phyloP scores from a whole-genome alignment of 2,113 vertebrate species.

The Sinocyclocheilus maitianheensis region DNA sequence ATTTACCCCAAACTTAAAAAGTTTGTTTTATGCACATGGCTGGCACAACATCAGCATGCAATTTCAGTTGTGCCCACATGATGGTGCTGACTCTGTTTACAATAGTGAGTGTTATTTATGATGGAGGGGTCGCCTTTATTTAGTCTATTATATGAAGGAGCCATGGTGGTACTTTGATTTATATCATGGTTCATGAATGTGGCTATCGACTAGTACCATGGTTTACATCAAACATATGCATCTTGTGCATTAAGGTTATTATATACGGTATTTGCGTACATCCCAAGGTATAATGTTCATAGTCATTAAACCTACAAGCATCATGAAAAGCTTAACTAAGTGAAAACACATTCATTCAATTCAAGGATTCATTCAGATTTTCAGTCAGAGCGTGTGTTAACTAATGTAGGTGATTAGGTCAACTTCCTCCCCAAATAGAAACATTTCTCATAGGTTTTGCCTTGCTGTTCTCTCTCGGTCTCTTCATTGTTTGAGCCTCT shows the following conservation, averaged over 20 bases:
- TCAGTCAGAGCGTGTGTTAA: slow-evolving; percentile 19
- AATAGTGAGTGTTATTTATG: background rate
- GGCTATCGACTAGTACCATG: background rate
- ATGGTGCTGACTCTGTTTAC: slow-evolving; percentile 19
- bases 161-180: background rate
- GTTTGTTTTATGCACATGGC: background rate
- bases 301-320: background rate
- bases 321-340: background rate
- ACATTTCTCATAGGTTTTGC: slow-evolving; percentile 74
- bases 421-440: slow-evolving; percentile 51
- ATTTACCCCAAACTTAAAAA: background rate
- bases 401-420: slow-evolving; percentile 48
- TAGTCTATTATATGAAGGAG: background rate
- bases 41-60: background rate
- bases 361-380: background rate
- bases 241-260: background rate
- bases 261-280: background rate
- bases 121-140: background rate
- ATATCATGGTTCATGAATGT: background rate
- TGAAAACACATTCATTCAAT: slow-evolving; percentile 10
- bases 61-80: slow-evolving; percentile 37
- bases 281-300: background rate
- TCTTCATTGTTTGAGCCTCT: slow-evolving; percentile 67
- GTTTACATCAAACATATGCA: background rate
- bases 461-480: slow-evolving; percentile 68